phyloP scores from a whole-genome alignment of 2,888 invertebrate species.

The Ferdinandea cuprea region DNA sequence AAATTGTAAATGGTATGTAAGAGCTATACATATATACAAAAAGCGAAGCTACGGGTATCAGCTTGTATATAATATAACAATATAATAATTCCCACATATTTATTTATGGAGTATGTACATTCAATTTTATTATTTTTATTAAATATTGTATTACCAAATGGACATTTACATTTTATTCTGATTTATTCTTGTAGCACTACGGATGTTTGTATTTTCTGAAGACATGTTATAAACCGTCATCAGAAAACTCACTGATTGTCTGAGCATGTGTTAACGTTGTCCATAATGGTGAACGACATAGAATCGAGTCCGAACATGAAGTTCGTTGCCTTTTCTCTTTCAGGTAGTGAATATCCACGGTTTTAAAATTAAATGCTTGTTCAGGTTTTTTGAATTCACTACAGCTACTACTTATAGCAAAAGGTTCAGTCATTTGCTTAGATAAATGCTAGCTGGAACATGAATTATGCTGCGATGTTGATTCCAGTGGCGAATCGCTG shows the following conservation, averaged over 20 bases:
- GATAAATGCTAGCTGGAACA: constrained; percentile 81
- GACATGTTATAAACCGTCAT: constrained; percentile 57
- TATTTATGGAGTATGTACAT: too few species aligned
- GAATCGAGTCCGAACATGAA: constrained; percentile 77
- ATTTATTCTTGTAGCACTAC: too few species aligned
- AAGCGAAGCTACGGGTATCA: too few species aligned
- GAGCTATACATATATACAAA: too few species aligned
- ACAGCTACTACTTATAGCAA: constrained; percentile 32
- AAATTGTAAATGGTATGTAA: too few species aligned
- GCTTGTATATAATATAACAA: too few species aligned
- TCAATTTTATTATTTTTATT: too few species aligned
- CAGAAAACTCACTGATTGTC: constrained; percentile 82
- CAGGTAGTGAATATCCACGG: constrained; percentile 39
- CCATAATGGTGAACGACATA: constrained; percentile 91
- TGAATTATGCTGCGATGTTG: constrained; percentile 80
- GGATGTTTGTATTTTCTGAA: too few species aligned
- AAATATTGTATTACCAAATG: too few species aligned
- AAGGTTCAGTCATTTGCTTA: constrained; percentile 70
- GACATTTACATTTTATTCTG: too few species aligned
- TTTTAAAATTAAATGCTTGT: constrained; percentile 41
- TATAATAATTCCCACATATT: too few species aligned
- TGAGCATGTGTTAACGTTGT: constrained; percentile 91
- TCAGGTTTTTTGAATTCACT: constrained; percentile 23
- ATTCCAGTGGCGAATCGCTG: constrained; percentile 82
- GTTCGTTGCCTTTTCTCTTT: constrained; percentile 47